Evolutionary conservation across 2,113 vertebrate species (phyloP), one percentile per base, ranked within the genome.

Genomic region (Anoura caudifer): DNA sequence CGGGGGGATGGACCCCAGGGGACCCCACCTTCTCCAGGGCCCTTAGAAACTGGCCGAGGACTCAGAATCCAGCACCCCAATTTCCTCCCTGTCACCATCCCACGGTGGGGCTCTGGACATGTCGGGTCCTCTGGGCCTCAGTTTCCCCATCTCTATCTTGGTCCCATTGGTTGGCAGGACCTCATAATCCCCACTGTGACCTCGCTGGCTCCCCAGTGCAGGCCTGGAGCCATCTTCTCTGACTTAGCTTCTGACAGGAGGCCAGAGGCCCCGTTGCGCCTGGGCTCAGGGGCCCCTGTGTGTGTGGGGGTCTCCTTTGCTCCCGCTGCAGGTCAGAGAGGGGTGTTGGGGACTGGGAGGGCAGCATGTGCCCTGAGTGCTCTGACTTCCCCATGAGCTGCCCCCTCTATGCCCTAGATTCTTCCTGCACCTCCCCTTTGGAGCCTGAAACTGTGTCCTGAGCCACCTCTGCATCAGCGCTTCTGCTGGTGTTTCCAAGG

Each of bases 271-370:
- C 61, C 28, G 16, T 28, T 7, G 10, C 2, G 7, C 50, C 16
- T 5, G 43, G 33, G 38, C 36, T 63, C 45, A 0, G 28, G 17
- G 45, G 54, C 36, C 4, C 31, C 20, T 0, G 38, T 0, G 31
- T 13, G 43, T 15, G 28, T 38, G 24, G 50, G 33, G 22, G 19
- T 54, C 22, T 26, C 59, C 20, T 26, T 45, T 31, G 4, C 72
- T 38, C 59, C 36, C 6, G 12, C 73, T 36, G 31, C 4, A 31
- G 91, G 11, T 10, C 50, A 7, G 15, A n/a, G 12, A 1, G 72
- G 16, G 15, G 56, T 4, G 31, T 31, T 10, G 19, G 26, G 19
- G 61, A 22, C 59, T 38, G 20, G 36, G 56, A 11, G 61, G 6
- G 47, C 15, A 1, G 59, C 10, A 5, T 76, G 61, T 65, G 19